Conservation (phyloP, 2,797 vertebrate species). For the Miopithecus talapoin region DNA sequence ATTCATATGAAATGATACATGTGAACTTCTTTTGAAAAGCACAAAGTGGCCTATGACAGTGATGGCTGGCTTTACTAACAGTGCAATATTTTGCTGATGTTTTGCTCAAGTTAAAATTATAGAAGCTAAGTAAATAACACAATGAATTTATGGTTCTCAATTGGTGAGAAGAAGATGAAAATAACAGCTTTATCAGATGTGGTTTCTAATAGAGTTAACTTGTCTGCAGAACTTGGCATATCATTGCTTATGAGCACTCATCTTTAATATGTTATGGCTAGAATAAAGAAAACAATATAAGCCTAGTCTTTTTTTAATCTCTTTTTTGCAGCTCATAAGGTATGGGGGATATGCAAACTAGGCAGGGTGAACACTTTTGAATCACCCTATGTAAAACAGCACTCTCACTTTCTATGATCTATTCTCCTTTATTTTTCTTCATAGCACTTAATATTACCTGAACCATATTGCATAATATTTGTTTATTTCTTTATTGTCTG, state of each 20-base stretch:
- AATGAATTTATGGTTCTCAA: not conserved
- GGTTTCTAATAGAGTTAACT: not conserved
- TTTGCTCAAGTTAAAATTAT: slow-evolving; percentile 19
- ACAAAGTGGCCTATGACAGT: not conserved
- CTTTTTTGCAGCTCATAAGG: not conserved
- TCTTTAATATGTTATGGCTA: not conserved
- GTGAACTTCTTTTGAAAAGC: not conserved
- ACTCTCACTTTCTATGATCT: not conserved
- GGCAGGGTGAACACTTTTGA: not conserved
- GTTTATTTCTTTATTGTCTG: not conserved
- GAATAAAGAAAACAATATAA: slow-evolving; percentile 3
- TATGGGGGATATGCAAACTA: not conserved
- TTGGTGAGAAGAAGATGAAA: not conserved
- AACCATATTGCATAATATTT: not conserved
- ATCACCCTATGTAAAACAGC: not conserved
- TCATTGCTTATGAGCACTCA: not conserved
- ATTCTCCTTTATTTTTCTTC: not conserved
- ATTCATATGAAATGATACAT: not conserved
- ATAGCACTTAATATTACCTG: not conserved
- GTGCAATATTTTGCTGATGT: not conserved
- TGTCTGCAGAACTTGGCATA: not conserved
- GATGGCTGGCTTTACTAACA: not conserved
- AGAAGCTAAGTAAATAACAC: slow-evolving; percentile 3
- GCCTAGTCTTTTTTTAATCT: not conserved
- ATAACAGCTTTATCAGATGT: not conserved